Evolutionary conservation across 1,140 invertebrate species (phyloP), one percentile per base, ranked within the genome.

Genomic region (Drosophila grimshawi): DNA sequence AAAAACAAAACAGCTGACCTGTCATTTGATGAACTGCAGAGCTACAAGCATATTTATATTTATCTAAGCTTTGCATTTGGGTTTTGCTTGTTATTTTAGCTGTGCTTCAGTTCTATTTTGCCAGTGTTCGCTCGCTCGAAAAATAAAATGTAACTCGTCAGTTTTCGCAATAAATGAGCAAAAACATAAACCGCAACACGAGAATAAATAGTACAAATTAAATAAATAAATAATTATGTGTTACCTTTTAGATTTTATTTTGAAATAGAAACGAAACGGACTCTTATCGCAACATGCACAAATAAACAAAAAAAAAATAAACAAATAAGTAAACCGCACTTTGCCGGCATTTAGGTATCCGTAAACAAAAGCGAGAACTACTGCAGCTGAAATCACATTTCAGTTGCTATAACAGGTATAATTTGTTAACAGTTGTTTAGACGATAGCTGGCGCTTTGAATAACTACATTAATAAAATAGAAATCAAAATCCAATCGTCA

Each of bases 91-190:
- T 51, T 67, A 67, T 60, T 59, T n/a, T 51, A 60, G 48, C 46
- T 33, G 32, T 32, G 46, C 62, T 57, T 66, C 63, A 72, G 53
- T 73, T 73, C 56, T 68, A 73, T 68, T 68, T 66, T 43, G 41
- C 11, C 52, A 49, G 11, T 43, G 41, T 33, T 41, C 53, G 19
- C 35, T 19, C 19, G 19, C 19, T 19, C 19, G 5, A 7, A 33
- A 8, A 39, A 56, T 8, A 19, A 67, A 64, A 68, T 68, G 71
- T 66, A 57, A 56, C 49, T 48, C 63, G 55, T 68, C 74, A 77
- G 49, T 77, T 80, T 80, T 77, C 71, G 69, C 68, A 72, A 52
- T 63, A 77, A 80, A 67, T 65, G 53, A 78, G 81, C 48, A 70
- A 63, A 70, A 43, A 57, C 57, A 45, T 33, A 19, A 74, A 33